phyloP scores from a whole-genome alignment of 2,797 vertebrate species.

The Pelobates cultripes region DNA sequence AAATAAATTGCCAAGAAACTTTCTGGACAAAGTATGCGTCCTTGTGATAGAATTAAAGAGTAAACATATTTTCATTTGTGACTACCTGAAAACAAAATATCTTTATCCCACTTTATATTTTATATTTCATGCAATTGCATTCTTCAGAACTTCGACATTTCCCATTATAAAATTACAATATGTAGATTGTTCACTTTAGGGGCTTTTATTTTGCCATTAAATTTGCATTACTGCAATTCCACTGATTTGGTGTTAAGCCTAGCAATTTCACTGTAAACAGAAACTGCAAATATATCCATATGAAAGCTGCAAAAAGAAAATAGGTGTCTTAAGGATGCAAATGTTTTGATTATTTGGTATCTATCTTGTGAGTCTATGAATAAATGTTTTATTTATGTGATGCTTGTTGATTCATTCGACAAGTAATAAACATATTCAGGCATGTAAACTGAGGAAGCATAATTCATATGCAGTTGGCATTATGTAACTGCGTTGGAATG shows the following conservation, averaged over 20 bases:
- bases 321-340: slow-evolving; percentile 55
- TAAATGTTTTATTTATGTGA: slow-evolving; percentile 57
- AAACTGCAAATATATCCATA: slow-evolving; percentile 53
- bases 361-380: slow-evolving; percentile 53
- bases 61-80: not conserved
- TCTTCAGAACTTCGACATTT: slow-evolving; percentile 37
- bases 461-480: slow-evolving; percentile 53
- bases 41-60: not conserved
- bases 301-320: slow-evolving; percentile 51
- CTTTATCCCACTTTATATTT: not conserved
- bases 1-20: not conserved
- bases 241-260: slow-evolving; percentile 52
- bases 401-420: slow-evolving; percentile 53
- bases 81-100: not conserved
- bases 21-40: not conserved
- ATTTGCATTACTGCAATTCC: slow-evolving; percentile 54
- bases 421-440: slow-evolving; percentile 55
- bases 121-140: slow-evolving; percentile 18
- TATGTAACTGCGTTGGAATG: slow-evolving; percentile 27
- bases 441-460: slow-evolving; percentile 45
- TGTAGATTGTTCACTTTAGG: slow-evolving; percentile 44
- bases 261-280: slow-evolving; percentile 53
- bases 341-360: slow-evolving; percentile 55
- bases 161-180: slow-evolving; percentile 35
- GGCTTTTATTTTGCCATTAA: slow-evolving; percentile 53